Evolutionary conservation across 2,113 vertebrate species (phyloP), one percentile per base, ranked within the genome.

Genomic region (Chloropsis hardwickii): DNA sequence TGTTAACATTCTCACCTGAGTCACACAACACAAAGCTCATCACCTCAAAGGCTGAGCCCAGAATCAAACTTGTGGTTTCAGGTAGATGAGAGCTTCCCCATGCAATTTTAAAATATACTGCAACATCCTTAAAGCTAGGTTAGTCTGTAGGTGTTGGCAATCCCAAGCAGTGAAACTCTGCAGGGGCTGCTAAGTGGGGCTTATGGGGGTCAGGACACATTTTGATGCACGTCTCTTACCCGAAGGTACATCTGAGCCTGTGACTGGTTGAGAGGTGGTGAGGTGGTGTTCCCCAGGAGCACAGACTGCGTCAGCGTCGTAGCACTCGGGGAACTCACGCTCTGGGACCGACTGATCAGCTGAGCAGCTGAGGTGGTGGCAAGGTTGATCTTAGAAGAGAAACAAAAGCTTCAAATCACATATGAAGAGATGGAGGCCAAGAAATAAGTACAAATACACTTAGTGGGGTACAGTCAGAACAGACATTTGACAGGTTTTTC

Each of bases 211-310:
- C 58, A 69, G 82, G 78, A 33, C 33, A 57, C 4, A 14, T 15
- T 58, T 29, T 25, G 67, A 0, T 31, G 42, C 24, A 16, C 50
- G 6, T 91, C 97, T 96, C 98, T 98, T 98, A 99, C 99, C 98
- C 99, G 98, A 48, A 99, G 98, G 93, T 99, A 99, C 99, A 99
- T 99, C 98, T 99, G 99, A 42, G 99, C 99, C 95, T 99, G 99
- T 12, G 98, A 98, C 90, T 98, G 98, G 96, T 98, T 98, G 89
- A 98, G 98, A 23, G 98, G 98, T 0, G 98, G 97, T 60, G 99
- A 96, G 96, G 97, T 91, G 97, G 99, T 98, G 58, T 99, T 99
- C 39, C 99, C 98, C 45, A 99, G 98, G n/a, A 99, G 97, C 95
- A 99, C 99, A 17, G 99, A 99, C 65, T 99, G 99, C 3, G 98